Evolutionary conservation across 2,888 invertebrate genomes (phyloP).

Genomic region (Aethes cnicana): DNA sequence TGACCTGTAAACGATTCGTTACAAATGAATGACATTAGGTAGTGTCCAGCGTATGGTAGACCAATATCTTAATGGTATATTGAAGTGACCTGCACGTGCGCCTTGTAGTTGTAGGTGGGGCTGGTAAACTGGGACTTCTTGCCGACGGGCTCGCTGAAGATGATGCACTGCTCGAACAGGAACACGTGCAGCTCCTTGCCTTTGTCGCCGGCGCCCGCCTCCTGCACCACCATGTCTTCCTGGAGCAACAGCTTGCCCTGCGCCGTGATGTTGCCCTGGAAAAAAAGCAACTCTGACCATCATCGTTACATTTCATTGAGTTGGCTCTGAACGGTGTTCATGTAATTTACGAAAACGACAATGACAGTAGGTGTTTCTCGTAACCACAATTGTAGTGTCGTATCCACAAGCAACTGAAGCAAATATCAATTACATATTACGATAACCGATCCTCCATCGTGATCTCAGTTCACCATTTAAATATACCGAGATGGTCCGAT

Average conservation of each 20-base stretch:
- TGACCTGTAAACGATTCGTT: constrained; percentile 86
- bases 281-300: constrained; percentile 34
- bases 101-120: constrained; percentile 97
- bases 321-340: too few relatives aligned
- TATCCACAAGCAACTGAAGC: too few relatives aligned
- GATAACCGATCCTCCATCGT: too few relatives aligned
- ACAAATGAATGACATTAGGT: background rate
- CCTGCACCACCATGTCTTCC: constrained; percentile 88
- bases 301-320: too few relatives aligned
- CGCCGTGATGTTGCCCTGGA: constrained; percentile 96
- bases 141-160: constrained; percentile 96
- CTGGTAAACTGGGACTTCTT: constrained; percentile 95
- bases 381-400: too few relatives aligned
- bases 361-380: too few relatives aligned
- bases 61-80: background rate
- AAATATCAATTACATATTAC: too few relatives aligned
- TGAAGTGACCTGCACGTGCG: constrained; percentile 92
- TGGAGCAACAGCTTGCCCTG: constrained; percentile 97
- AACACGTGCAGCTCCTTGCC: constrained; percentile 95
- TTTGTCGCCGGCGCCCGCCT: constrained; percentile 74
- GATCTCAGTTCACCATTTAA: too few relatives aligned
- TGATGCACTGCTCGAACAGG: constrained; percentile 98
- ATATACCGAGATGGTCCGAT: too few relatives aligned
- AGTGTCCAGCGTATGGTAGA: background rate
- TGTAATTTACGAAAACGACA: too few relatives aligned